Percentiles rank a stretch among this genome's conserved stretches.
Evolutionary conservation across 2,888 invertebrate genomes (phyloP).

Genomic region (Troides helena): DNA sequence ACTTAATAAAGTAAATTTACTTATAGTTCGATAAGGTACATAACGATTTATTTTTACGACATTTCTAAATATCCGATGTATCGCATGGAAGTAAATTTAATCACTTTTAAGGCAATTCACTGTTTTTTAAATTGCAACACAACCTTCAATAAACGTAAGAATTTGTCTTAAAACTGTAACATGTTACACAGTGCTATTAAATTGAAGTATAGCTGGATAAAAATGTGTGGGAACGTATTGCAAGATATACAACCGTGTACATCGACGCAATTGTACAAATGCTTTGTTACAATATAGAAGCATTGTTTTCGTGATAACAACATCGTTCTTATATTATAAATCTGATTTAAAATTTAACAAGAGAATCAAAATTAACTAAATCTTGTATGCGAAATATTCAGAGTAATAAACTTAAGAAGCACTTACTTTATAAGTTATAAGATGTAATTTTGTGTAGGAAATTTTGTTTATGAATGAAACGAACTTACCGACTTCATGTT

Average conservation of each 20-base stretch:
- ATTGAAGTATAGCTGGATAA: slow-evolving; percentile 13
- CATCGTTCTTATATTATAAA: slow-evolving; percentile 7
- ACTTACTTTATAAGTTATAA: too few relatives aligned
- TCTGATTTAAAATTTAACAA: slow-evolving; percentile 6
- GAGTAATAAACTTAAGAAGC: too few relatives aligned
- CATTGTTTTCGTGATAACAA: slow-evolving; percentile 24
- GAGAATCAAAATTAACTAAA: slow-evolving; percentile 4
- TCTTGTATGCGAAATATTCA: too few relatives aligned
- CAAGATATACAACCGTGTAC: slow-evolving; percentile 14
- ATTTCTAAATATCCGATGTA: too few relatives aligned
- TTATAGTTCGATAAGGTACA: too few relatives aligned
- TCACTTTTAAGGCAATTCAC: background rate
- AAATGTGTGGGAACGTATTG: slow-evolving; percentile 28
- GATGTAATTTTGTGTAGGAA: too few relatives aligned
- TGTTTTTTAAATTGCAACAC: slow-evolving; percentile 9
- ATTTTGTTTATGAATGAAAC: slow-evolving; percentile 21
- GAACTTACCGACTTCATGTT: slow-evolving; percentile 76
- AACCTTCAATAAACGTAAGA: slow-evolving; percentile 15
- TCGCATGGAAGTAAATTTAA: too few relatives aligned
- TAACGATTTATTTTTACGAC: too few relatives aligned
- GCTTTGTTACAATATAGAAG: slow-evolving; percentile 22
- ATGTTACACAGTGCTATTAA: slow-evolving; percentile 21
- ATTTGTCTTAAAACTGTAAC: slow-evolving; percentile 22
- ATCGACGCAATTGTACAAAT: slow-evolving; percentile 25
- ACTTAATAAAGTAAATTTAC: too few relatives aligned